Conservation (phyloP, 2,797 vertebrate species). For the Garrulus glandarius region DNA sequence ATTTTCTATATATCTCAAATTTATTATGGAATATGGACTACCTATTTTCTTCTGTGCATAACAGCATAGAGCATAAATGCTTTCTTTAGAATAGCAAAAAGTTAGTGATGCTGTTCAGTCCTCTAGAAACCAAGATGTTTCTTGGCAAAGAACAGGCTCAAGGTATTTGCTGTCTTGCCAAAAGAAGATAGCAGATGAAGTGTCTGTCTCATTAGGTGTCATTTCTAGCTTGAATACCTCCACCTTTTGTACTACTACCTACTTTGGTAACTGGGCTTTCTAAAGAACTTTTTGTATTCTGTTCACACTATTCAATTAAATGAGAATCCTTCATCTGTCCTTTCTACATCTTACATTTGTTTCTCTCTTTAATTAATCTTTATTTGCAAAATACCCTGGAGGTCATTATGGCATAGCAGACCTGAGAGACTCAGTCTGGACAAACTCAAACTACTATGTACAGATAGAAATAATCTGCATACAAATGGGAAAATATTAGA, state of each 20-base stretch:
- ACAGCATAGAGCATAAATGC: neutral
- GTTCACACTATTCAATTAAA: neutral
- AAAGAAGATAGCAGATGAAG: neutral
- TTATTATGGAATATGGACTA: neutral
- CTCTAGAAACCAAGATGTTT: neutral
- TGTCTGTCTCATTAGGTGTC: neutral
- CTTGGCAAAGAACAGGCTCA: neutral
- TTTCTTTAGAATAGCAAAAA: neutral
- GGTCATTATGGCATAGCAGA: neutral
- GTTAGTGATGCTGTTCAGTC: neutral
- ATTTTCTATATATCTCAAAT: neutral
- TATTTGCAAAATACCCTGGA: slow-evolving; percentile 34
- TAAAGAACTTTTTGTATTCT: neutral
- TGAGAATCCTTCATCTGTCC: neutral
- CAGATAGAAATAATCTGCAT: neutral
- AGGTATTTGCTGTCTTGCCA: neutral
- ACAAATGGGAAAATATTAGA: neutral
- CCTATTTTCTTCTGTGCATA: neutral
- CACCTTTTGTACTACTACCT: neutral
- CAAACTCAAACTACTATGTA: neutral
- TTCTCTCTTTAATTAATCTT: slow-evolving; percentile 25
- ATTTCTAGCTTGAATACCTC: neutral
- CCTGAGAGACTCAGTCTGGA: neutral
- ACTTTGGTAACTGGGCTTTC: neutral
- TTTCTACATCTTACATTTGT: neutral